Evolutionary conservation across 1,140 invertebrate genomes (phyloP).

Genomic region (Ridgeia piscesae): DNA sequence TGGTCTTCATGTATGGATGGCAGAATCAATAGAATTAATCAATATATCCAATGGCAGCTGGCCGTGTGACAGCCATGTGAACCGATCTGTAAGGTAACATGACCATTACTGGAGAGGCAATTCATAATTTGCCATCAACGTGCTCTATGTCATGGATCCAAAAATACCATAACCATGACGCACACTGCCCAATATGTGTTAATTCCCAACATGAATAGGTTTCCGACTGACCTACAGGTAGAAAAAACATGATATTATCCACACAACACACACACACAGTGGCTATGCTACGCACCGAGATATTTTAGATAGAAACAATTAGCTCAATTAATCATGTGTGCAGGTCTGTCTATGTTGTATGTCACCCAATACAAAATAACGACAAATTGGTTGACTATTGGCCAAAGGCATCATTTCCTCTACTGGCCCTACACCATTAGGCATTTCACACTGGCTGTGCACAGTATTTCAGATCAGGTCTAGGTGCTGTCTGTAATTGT

Average conservation of each 20-base stretch:
- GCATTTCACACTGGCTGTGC: background rate
- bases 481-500: background rate
- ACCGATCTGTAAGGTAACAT: background rate
- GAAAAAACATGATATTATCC: background rate
- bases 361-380: background rate
- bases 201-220: background rate
- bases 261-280: background rate
- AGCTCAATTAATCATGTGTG: background rate
- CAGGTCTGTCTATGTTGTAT: background rate
- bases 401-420: background rate
- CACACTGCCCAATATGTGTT: background rate
- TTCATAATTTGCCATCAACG: background rate
- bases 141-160: background rate
- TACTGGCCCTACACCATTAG: no score
- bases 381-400: background rate
- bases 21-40: background rate
- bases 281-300: background rate
- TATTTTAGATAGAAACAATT: background rate
- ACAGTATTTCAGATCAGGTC: background rate
- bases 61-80: background rate
- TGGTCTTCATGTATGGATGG: background rate
- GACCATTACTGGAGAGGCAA: background rate
- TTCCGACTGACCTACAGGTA: background rate
- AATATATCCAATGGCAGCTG: background rate
- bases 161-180: background rate